phyloP scores from a whole-genome alignment of 92 coral and sea anemone species.

The Heliopora coerulea region DNA sequence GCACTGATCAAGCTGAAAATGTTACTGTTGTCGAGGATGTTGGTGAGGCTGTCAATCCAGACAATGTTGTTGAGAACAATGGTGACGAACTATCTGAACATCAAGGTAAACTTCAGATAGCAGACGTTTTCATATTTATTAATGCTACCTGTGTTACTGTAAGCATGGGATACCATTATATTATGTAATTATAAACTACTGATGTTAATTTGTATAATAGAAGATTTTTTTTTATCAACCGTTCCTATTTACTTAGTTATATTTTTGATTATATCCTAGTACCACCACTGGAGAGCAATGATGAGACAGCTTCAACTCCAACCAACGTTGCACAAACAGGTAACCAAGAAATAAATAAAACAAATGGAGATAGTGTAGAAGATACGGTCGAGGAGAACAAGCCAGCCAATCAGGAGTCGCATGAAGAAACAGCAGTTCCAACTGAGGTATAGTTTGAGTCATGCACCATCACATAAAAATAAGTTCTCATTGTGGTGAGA shows the following conservation, averaged over 20 bases:
- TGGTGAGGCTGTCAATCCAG: slow-evolving; percentile 13
- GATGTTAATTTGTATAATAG: no score
- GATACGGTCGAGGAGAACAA: background rate
- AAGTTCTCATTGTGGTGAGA: no score
- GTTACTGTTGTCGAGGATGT: slow-evolving; percentile 32
- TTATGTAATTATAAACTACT: no score
- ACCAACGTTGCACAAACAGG: background rate
- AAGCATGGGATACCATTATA: no score
- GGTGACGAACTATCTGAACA: background rate
- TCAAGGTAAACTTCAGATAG: background rate
- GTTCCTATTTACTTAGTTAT: no score
- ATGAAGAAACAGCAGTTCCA: no score
- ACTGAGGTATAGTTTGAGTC: no score
- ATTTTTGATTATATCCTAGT: background rate
- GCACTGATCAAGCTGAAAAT: background rate
- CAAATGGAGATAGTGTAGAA: background rate
- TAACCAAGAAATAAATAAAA: background rate
- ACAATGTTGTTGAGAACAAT: background rate
- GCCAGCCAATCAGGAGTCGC: no score
- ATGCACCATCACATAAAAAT: no score
- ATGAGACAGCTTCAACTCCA: background rate
- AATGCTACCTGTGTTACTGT: no score
- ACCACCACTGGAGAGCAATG: background rate
- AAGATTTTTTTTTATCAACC: no score
- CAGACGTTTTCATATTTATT: background rate